Base-by-base conservation (phyloP, 2,888 invertebrate species). In the Eilema depressum region DNA sequence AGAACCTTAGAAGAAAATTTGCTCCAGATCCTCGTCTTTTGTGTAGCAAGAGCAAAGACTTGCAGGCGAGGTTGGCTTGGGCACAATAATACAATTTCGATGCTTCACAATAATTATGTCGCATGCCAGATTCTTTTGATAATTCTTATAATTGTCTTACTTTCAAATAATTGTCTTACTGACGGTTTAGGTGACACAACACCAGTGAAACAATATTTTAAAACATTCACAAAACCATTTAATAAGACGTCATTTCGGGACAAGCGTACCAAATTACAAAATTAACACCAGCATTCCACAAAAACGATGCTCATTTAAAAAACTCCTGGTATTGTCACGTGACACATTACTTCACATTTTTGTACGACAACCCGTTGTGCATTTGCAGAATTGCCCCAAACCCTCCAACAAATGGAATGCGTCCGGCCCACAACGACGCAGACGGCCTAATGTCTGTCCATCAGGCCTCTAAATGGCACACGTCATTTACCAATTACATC, bases 391-490 rank as follows among this genome's bases (percentile, higher is more conserved):
- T 93, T 92, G 92, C 92, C 70, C 84, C 83, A 81, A 87, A 84
- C 91, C 92, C 92, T 89, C 88, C 88, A 88, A 81, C 91, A 93
- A 94, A 94, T 93, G 93, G 92, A 89, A 90, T 85, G 84, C 86
- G 85, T 84, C 85, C 85, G 85, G 85, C 87, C 88, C 91, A 90
- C 92, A 91, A 91, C 89, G 85, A 85, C 86, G 91, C 93, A 94
- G 94, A 94, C 94, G 87, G 91, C 90, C 92, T 95, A 95, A 95
- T 95, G 94, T 93, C 88, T 88, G 88, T 91, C 94, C 94, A 94
- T 95, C 94, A 94, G 91, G 85, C 84, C 91, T 90, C 91, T 93
- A 94, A 94, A 95, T 93, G 93, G 92, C 89, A 89, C 91, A 92
- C 93, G 93, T 94, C 94, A 93, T 89, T 92, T 91, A 89, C 89